phyloP scores from a whole-genome alignment of 1,140 invertebrate genomes.

The Daktulosphaira vitifoliae region DNA sequence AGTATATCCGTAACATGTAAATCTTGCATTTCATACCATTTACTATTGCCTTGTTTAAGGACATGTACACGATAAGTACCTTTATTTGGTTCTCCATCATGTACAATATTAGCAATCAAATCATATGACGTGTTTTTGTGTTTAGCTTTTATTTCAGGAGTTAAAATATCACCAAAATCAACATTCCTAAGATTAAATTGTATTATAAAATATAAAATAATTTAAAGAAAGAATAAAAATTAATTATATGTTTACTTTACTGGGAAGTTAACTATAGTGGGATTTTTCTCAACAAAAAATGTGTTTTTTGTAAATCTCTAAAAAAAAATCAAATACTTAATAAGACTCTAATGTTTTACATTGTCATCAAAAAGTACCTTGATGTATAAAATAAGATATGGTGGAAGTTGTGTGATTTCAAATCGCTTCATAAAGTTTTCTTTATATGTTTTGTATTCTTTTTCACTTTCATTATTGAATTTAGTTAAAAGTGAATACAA shows the following conservation, averaged over 20 bases:
- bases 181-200: constrained; percentile 60
- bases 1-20: constrained; percentile 95
- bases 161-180: constrained; percentile 93
- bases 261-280: constrained; percentile 99
- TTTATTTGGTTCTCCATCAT: constrained; percentile 90
- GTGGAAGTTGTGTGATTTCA: constrained; percentile 87
- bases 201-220: constrained; percentile 35
- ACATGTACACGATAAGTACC: constrained; percentile 94
- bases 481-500: constrained; percentile 86
- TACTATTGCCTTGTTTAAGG: constrained; percentile 75
- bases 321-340: constrained; percentile 40
- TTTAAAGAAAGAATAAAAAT: constrained; percentile 22
- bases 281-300: constrained; percentile 98
- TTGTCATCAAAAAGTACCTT: constrained; percentile 51
- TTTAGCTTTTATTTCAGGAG: constrained; percentile 67
- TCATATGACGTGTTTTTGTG: constrained; percentile 85
- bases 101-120: constrained; percentile 94
- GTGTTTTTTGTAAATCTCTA: constrained; percentile 96
- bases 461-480: constrained; percentile 91
- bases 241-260: constrained; percentile 69
- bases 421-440: constrained; percentile 97
- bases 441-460: constrained; percentile 99
- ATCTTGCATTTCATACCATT: constrained; percentile 96
- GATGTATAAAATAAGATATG: constrained; percentile 95
- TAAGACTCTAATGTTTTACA: not conserved